These are phyloP conservation scores for Leucoraja erinaceus DNA, from an alignment of 2,113 vertebrate species.

Conservation along the genomic window DNA sequence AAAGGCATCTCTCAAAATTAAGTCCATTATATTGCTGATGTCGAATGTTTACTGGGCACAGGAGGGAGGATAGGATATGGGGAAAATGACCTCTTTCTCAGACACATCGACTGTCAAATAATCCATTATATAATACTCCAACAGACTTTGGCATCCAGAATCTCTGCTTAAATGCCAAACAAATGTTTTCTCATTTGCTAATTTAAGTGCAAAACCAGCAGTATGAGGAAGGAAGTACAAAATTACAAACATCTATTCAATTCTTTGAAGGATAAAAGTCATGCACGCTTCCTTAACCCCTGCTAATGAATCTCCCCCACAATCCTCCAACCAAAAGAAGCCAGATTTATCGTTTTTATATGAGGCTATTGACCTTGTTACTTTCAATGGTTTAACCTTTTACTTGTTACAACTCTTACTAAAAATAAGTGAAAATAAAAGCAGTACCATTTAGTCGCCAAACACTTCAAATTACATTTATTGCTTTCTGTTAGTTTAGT, in stretches of 20 bases:
- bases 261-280: slow-evolving; percentile 11
- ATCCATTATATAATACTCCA: neutral
- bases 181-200: slow-evolving; percentile 28
- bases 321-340: neutral
- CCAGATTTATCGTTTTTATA: slow-evolving; percentile 1
- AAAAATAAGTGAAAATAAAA: neutral
- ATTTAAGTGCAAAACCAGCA: slow-evolving; percentile 26
- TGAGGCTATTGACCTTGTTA: neutral
- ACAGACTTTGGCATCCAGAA: neutral
- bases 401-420: neutral
- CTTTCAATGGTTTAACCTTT: neutral
- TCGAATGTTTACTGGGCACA: too few species aligned
- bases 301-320: neutral
- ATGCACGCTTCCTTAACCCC: neutral
- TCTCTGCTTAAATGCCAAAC: slow-evolving; percentile 16
- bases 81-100: neutral
- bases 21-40: too few species aligned
- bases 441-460: neutral
- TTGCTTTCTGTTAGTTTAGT: neutral
- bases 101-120: too few species aligned
- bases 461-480: neutral
- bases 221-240: slow-evolving; percentile 30
- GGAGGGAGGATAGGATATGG: too few species aligned
- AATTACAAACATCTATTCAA: neutral
- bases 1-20: too few species aligned